These are phyloP conservation scores for Echinarachnius parma DNA, from an alignment of 53 echinoderm and acorn worm species.

Conservation along the genomic window DNA sequence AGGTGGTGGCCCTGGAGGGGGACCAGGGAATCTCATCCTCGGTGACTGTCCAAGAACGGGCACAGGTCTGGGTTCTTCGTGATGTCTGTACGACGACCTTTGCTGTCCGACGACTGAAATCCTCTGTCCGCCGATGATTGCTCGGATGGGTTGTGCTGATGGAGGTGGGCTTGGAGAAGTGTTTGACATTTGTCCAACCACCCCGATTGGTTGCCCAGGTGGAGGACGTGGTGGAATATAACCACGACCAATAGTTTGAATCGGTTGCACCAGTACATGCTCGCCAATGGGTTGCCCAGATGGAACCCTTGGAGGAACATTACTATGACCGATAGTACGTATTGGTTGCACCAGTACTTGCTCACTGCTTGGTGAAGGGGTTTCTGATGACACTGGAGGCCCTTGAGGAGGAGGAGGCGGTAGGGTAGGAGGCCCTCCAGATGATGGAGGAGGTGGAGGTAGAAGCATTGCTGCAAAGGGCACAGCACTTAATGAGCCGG, in stretches of 20 bases:
- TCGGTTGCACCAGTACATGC: constrained; percentile 1
- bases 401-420: constrained; percentile 1
- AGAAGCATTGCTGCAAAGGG: constrained; percentile 31
- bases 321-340: too few species aligned
- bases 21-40: constrained; percentile 38
- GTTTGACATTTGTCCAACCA: constrained; percentile 32
- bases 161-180: constrained; percentile 16
- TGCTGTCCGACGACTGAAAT: constrained; percentile 21
- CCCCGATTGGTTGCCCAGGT: constrained; percentile 15
- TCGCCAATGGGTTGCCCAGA: too few species aligned
- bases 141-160: constrained; percentile 16
- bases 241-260: neutral
- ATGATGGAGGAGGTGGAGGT: constrained; percentile 31
- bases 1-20: constrained; percentile 45
- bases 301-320: too few species aligned
- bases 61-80: constrained; percentile 14
- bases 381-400: neutral
- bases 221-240: constrained; percentile 1
- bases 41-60: constrained; percentile 33
- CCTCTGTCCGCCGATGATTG: constrained; percentile 24
- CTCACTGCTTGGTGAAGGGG: neutral
- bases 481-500: too few species aligned
- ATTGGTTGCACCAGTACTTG: neutral
- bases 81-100: neutral
- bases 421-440: constrained; percentile 18